Percentiles rank a stretch among this genome's conserved stretches.
Conservation (phyloP, 2,113 vertebrate genomes). For the Australoheros scitulus region DNA sequence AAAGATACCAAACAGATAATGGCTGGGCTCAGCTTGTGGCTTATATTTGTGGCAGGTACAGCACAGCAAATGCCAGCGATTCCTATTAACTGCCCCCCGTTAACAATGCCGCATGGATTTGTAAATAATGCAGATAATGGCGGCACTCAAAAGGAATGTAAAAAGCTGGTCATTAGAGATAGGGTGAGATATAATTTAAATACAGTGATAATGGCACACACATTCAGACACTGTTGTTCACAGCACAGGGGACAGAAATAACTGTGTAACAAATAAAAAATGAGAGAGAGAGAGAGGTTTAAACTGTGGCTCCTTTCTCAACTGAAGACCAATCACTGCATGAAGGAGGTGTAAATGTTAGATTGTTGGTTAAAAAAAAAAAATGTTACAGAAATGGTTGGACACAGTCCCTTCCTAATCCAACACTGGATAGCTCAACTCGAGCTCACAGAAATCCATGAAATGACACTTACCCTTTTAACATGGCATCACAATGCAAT, state of each 20-base stretch:
- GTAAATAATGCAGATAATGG: neutral
- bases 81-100: neutral
- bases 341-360: neutral
- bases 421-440: neutral
- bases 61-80: conserved; percentile 5
- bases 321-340: neutral
- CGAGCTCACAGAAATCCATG: neutral
- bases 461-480: neutral
- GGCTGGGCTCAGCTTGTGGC: neutral
- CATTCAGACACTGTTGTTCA: neutral
- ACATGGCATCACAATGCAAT: neutral
- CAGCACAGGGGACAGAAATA: conserved; percentile 7
- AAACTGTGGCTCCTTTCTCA: neutral
- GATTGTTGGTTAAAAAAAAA: neutral
- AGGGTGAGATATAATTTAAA: neutral
- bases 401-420: neutral
- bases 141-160: neutral
- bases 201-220: neutral
- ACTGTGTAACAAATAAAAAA: neutral
- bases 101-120: conserved; percentile 5
- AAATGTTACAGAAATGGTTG: neutral
- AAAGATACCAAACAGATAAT: conserved; percentile 5
- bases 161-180: neutral
- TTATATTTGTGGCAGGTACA: conserved; percentile 19
- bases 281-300: neutral